phyloP scores from a whole-genome alignment of 2,797 vertebrate genomes.

The Thaleichthys pacificus region DNA sequence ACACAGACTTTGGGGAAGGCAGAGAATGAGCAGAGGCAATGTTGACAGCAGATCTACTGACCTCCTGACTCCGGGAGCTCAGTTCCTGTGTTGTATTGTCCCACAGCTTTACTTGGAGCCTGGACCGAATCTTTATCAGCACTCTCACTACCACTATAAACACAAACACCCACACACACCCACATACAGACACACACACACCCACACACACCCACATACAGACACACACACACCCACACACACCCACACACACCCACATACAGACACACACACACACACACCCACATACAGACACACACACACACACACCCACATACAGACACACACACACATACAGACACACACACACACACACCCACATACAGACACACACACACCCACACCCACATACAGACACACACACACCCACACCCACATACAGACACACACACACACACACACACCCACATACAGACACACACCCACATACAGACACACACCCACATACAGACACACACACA shows the following conservation, averaged over 20 bases:
- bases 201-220: constrained; percentile 6
- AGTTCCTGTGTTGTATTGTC: constrained; percentile 37
- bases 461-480: neutral
- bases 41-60: constrained; percentile 17
- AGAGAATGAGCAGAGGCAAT: constrained; percentile 15
- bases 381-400: too few species aligned
- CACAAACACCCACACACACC: constrained; percentile 10
- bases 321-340: constrained; percentile 21
- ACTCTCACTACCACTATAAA: constrained; percentile 14
- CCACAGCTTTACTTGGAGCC: constrained; percentile 12
- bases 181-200: constrained; percentile 4
- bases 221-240: constrained; percentile 1
- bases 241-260: too few species aligned
- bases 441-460: constrained; percentile 12
- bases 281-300: too few species aligned
- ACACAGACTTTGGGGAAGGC: constrained; percentile 8
- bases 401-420: neutral
- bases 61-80: constrained; percentile 13
- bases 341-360: constrained; percentile 3
- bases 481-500: too few species aligned
- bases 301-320: neutral
- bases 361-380: constrained; percentile 6
- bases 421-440: constrained; percentile 16
- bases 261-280: too few species aligned
- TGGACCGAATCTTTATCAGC: constrained; percentile 8